Evolutionary conservation across 2,113 vertebrate genomes (phyloP), one percentile per base, ranked within the genome.

Genomic region (Phalacrocorax brasilianus): DNA sequence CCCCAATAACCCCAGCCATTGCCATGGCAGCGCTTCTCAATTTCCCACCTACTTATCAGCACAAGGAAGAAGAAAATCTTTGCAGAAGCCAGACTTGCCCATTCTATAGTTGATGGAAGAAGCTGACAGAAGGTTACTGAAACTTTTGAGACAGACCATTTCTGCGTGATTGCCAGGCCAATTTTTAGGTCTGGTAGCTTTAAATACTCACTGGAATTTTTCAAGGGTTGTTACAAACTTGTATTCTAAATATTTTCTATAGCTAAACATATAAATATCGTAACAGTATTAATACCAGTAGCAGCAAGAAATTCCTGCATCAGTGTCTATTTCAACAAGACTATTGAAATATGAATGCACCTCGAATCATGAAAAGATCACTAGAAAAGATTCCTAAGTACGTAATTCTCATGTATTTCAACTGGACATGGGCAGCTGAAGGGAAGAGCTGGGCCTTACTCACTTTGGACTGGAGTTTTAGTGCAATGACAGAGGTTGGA

Each of bases 1-100:
- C 42, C 12, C 5, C 50, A 22, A 5, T 3, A 77, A 45, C 19
- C 23, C 10, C 38, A 12, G 49, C 44, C 22, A 49, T 1, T 58
- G 85, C 44, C 53, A 27, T 1, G 3, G 55, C 50, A 59, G 42
- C 13, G 5, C 30, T 12, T 63, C 32, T 16, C 72, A 28, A 0
- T 27, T 38, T 8, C 19, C 3, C 67, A 1, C 5, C 61, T n/a
- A 4, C n/a, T 40, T 32, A n/a, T 3, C 53, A 45, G 32, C 55
- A 19, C 0, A 3, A 73, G 53, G 50, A 83, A 14, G 6, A n/a
- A 14, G 2, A 21, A 67, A 40, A 40, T 5, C 40, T 19, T 4
- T 70, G n/a, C 72, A n/a, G 40, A 42, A 73, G 52, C 66, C 38
- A 40, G 14, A 6, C 27, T 32, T 9, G 2, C 19, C 35, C 5